phyloP scores from a whole-genome alignment of 2,888 invertebrate genomes.

The Orthosia gothica region DNA sequence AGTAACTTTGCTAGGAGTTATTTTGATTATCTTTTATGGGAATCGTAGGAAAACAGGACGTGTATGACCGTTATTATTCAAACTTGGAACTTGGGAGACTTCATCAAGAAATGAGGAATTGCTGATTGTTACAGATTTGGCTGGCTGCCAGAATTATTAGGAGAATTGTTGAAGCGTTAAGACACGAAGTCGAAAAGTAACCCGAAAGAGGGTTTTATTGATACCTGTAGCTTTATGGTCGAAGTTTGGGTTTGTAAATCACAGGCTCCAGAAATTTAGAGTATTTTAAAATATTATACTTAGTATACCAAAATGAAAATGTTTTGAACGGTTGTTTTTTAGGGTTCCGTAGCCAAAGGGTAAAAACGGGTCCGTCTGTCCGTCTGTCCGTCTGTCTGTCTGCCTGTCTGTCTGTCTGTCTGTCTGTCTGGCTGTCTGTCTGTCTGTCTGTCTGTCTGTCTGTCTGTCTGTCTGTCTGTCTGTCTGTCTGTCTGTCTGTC shows the following conservation, averaged over 20 bases:
- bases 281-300: no score
- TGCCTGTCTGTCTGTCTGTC: no score
- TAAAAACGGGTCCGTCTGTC: no score
- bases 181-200: not conserved
- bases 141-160: not conserved
- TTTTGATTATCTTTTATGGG: constrained; percentile 45
- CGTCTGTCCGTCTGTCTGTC: no score
- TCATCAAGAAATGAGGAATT: constrained; percentile 28
- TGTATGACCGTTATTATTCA: constrained; percentile 41
- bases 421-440: no score
- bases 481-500: no score
- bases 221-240: not conserved
- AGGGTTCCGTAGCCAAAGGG: no score
- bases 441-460: no score
- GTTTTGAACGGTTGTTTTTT: no score
- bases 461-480: no score
- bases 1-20: constrained; percentile 40
- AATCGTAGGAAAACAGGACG: constrained; percentile 34
- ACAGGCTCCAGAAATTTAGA: no score
- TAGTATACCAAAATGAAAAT: no score
- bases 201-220: not conserved
- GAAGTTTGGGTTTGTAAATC: not conserved
- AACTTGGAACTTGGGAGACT: constrained; percentile 29
- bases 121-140: constrained; percentile 14
- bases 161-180: constrained; percentile 2